A percentile compares a stretch with the other conserved stretches of the same genome.
Conservation (phyloP, 2,113 vertebrate genomes). For the Lycaon pictus region DNA sequence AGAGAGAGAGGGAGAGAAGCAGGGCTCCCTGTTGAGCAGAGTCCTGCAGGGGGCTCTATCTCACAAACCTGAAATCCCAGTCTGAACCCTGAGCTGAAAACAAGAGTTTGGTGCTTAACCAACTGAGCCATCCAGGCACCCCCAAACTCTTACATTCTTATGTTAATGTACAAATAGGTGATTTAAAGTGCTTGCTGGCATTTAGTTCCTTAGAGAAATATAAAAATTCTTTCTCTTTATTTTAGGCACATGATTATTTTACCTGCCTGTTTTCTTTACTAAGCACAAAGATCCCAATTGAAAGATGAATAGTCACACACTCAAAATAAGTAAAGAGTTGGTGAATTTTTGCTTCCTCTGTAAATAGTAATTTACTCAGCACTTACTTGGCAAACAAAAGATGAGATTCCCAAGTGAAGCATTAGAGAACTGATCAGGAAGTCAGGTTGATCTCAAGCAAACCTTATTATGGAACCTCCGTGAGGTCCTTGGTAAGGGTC, state of each 20-base stretch:
- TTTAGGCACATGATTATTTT: not conserved
- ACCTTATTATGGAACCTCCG: not conserved
- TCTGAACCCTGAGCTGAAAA: no score
- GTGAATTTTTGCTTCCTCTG: not conserved
- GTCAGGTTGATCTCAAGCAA: not conserved
- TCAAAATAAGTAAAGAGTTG: not conserved
- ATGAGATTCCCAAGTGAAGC: not conserved
- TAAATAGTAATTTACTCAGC: not conserved
- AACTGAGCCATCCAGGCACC: no score
- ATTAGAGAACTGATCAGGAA: not conserved
- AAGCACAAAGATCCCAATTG: not conserved
- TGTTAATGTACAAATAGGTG: not conserved
- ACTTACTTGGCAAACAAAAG: not conserved
- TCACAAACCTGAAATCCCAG: no score
- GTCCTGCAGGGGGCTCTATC: no score
- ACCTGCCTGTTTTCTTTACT: not conserved
- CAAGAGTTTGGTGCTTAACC: no score
- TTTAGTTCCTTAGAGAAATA: not conserved
- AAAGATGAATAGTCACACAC: not conserved
- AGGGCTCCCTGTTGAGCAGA: no score
- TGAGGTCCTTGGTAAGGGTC: not conserved
- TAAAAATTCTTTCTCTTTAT: not conserved
- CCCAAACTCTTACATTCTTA: not conserved
- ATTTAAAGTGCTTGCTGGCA: not conserved
- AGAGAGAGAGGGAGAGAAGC: no score